Conservation (phyloP, 92 coral and sea anemone species). For the Actinernus sp. region DNA sequence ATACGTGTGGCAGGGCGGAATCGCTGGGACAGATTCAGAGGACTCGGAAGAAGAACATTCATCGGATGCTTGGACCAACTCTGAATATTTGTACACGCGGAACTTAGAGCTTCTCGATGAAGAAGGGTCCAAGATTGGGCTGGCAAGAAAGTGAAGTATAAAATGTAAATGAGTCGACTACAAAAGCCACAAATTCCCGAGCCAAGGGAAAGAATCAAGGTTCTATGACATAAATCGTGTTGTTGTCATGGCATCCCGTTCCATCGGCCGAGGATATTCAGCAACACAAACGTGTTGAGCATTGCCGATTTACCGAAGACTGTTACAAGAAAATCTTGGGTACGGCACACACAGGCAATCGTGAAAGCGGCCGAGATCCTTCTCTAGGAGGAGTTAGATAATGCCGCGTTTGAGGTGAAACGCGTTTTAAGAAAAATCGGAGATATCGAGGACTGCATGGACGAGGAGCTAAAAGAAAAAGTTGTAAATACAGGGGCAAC, state of each 20-base stretch:
- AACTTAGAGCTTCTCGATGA: too few relatives aligned
- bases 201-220: too few relatives aligned
- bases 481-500: slow-evolving; percentile 31
- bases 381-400: slow-evolving; percentile 12
- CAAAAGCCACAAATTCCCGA: too few relatives aligned
- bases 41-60: too few relatives aligned
- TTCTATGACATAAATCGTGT: slow-evolving; percentile 46
- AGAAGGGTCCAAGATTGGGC: too few relatives aligned
- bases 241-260: slow-evolving; percentile 39
- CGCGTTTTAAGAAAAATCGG: slow-evolving; percentile 14
- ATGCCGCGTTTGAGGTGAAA: slow-evolving; percentile 41
- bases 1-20: too few relatives aligned
- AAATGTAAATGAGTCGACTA: too few relatives aligned
- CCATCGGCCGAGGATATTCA: slow-evolving; percentile 45
- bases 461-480: slow-evolving; percentile 25
- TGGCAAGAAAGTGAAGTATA: too few relatives aligned
- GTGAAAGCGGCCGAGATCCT: slow-evolving; percentile 3
- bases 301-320: slow-evolving; percentile 30
- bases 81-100: too few relatives aligned
- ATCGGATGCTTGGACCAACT: too few relatives aligned
- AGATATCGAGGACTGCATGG: slow-evolving; percentile 16
- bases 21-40: too few relatives aligned
- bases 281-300: slow-evolving; percentile 52
- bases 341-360: slow-evolving; percentile 19
- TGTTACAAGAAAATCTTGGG: slow-evolving; percentile 25